Evolutionary conservation across 2,113 vertebrate species (phyloP).

Genomic region (Ancistrus triradiatus): DNA sequence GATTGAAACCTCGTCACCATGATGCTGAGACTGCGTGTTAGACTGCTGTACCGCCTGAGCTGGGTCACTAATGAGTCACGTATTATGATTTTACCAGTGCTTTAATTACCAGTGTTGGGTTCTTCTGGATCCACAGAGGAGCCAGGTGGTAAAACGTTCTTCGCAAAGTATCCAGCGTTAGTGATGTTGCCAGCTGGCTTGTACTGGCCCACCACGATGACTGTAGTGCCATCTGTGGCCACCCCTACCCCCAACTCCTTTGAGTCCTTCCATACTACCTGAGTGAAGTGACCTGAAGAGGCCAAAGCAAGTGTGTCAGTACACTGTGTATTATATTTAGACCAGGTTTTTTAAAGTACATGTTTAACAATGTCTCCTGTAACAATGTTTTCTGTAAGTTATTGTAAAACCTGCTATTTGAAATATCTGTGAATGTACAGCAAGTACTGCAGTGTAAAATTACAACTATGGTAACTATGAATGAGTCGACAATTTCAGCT

Average conservation of each 20-base stretch:
- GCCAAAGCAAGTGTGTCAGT: slow-evolving; percentile 3
- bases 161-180: slow-evolving; percentile 50
- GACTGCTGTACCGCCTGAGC: slow-evolving; percentile 6
- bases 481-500: no score
- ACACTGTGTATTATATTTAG: no score
- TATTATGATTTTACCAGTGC: no score
- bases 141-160: slow-evolving; percentile 32
- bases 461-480: no score
- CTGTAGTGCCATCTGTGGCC: slow-evolving; percentile 47
- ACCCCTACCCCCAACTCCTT: slow-evolving; percentile 45
- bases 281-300: slow-evolving; percentile 52
- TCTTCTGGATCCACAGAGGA: slow-evolving; percentile 9
- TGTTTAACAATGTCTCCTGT: no score
- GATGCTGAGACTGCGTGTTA: no score
- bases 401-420: no score
- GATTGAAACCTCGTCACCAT: no score
- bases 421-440: no score
- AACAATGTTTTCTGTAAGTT: background rate
- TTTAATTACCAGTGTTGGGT: background rate
- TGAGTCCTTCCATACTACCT: slow-evolving; percentile 52
- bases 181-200: slow-evolving; percentile 50
- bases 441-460: no score
- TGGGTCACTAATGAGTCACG: no score
- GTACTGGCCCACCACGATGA: slow-evolving; percentile 48
- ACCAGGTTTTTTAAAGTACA: no score